A percentile compares a stretch with the other conserved stretches of the same genome.
Conservation (phyloP, 1,140 invertebrate species). For the Dysdera silvatica region DNA sequence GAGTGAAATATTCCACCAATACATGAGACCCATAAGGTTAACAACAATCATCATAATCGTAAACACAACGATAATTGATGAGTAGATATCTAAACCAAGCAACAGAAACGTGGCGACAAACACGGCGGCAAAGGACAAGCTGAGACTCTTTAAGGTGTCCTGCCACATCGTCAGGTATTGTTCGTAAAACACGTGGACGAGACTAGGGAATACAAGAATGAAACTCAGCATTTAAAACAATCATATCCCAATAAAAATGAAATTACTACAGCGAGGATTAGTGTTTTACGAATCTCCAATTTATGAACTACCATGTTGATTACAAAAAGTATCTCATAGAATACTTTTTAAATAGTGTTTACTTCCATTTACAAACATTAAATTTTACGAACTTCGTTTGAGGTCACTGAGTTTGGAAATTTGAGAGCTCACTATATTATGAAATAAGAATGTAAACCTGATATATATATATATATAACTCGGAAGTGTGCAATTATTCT, state of each 20-base stretch:
- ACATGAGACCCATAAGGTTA: constrained; percentile 53
- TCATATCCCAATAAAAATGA: background rate
- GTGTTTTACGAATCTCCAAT: no score
- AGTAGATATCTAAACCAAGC: constrained; percentile 51
- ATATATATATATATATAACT: no score
- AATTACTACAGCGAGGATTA: no score
- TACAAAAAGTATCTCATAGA: no score
- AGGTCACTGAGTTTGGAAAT: no score
- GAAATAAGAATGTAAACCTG: no score
- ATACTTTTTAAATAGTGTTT: no score
- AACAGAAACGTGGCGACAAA: constrained; percentile 50
- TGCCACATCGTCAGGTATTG: constrained; percentile 52
- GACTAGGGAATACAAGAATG: constrained; percentile 5
- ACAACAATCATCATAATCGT: constrained; percentile 49
- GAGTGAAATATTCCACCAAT: constrained; percentile 50
- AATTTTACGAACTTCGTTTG: no score
- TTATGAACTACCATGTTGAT: no score
- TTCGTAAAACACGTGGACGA: constrained; percentile 53
- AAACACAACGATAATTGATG: constrained; percentile 48
- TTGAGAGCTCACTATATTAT: no score
- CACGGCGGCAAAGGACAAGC: constrained; percentile 47
- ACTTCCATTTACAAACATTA: no score
- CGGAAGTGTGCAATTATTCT: no score
- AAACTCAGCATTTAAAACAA: background rate
- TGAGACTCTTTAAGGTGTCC: constrained; percentile 47